Conservation (phyloP, 2,797 vertebrate genomes). For the Epinephelus malabaricus region DNA sequence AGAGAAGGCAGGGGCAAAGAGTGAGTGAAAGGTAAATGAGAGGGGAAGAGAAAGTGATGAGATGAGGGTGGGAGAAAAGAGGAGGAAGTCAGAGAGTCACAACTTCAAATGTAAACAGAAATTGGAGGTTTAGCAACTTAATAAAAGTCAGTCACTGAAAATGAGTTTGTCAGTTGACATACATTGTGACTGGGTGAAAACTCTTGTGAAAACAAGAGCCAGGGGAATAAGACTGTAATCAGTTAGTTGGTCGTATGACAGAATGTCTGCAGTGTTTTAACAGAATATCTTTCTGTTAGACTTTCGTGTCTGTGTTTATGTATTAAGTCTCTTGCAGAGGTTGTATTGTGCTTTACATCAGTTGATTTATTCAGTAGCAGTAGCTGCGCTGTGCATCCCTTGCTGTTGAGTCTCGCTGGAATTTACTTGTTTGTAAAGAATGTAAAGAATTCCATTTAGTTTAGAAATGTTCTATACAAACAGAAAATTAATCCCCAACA, state of each 20-base stretch:
- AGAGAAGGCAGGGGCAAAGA: slow-evolving; percentile 32
- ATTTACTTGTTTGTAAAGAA: background rate
- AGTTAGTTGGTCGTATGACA: background rate
- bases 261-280: background rate
- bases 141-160: slow-evolving; percentile 11
- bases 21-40: slow-evolving; percentile 10
- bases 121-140: slow-evolving; percentile 5
- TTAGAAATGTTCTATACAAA: too few relatives aligned
- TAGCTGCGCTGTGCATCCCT: background rate
- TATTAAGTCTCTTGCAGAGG: background rate
- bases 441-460: too few relatives aligned
- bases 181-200: slow-evolving; percentile 1
- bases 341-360: background rate
- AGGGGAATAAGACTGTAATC: slow-evolving; percentile 3
- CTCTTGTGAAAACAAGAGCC: background rate
- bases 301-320: background rate
- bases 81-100: slow-evolving; percentile 12
- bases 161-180: slow-evolving; percentile 34
- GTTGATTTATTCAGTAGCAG: background rate
- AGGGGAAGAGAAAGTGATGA: background rate
- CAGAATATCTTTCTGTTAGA: background rate
- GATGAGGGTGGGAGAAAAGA: slow-evolving; percentile 11
- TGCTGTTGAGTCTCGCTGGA: background rate
- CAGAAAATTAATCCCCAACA: background rate
- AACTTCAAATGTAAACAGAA: slow-evolving; percentile 7